phyloP scores from a whole-genome alignment of 2,113 vertebrate species.

The Arenaria interpres region DNA sequence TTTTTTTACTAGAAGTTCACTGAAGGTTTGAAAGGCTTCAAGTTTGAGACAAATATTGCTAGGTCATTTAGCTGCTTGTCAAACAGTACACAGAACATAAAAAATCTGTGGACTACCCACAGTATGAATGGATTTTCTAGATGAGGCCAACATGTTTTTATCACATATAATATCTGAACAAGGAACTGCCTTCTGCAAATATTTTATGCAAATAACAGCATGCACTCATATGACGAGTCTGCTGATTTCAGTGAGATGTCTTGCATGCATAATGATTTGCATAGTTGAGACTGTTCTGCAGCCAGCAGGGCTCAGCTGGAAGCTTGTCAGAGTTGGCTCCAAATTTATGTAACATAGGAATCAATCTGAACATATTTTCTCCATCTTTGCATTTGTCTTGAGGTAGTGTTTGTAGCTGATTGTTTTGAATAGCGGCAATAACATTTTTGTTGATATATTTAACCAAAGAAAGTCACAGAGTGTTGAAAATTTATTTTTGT shows the following conservation, averaged over 20 bases:
- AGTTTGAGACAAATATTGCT: not conserved
- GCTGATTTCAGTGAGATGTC: not conserved
- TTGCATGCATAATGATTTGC: not conserved
- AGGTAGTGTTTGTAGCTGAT: not conserved
- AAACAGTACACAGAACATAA: not conserved
- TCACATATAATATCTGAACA: not conserved
- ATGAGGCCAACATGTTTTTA: not conserved
- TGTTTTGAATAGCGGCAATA: not conserved
- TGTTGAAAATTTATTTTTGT: not conserved
- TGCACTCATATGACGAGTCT: not conserved
- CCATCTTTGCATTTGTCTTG: not conserved
- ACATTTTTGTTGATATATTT: not conserved
- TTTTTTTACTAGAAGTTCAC: not conserved
- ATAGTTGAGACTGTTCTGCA: not conserved
- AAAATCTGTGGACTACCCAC: not conserved
- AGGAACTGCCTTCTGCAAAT: not conserved
- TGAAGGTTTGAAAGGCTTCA: not conserved
- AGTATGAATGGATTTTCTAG: not conserved
- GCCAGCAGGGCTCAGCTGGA: not conserved
- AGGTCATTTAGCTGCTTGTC: not conserved
- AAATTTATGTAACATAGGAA: not conserved
- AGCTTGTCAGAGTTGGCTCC: not conserved
- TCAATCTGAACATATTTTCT: not conserved
- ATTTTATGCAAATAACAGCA: not conserved
- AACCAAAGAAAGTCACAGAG: not conserved